phyloP scores from a whole-genome alignment of 1,140 invertebrate species.

The Philotrypesis tridentata region DNA sequence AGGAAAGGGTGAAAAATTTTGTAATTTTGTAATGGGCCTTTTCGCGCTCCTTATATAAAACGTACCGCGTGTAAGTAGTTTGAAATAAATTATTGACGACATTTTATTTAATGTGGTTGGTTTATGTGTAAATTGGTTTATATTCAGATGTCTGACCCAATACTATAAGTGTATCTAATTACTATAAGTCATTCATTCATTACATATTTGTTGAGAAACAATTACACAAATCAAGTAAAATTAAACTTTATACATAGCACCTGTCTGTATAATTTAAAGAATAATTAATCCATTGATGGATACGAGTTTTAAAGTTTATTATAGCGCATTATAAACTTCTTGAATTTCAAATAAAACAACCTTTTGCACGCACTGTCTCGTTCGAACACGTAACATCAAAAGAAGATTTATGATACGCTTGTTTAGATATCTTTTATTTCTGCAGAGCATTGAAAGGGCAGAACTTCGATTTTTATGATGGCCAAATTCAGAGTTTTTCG shows the following conservation, averaged over 20 bases:
- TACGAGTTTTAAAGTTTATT: background rate
- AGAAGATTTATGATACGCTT: background rate
- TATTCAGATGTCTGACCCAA: too few relatives aligned
- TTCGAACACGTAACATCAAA: background rate
- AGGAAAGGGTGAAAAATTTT: too few relatives aligned
- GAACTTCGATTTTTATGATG: background rate
- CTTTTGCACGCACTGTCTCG: background rate
- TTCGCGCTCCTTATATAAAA: too few relatives aligned
- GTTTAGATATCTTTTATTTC: background rate
- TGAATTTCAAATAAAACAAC: background rate
- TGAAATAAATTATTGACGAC: too few relatives aligned
- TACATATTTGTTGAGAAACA: too few relatives aligned
- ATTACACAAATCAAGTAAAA: too few relatives aligned
- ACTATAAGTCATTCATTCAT: too few relatives aligned
- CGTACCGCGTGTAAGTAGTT: too few relatives aligned
- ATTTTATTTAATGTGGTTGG: too few relatives aligned
- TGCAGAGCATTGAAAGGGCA: background rate
- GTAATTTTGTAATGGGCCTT: too few relatives aligned
- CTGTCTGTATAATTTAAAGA: background rate
- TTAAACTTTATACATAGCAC: background rate
- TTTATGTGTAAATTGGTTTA: too few relatives aligned
- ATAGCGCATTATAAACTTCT: background rate
- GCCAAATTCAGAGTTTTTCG: background rate
- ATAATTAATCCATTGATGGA: background rate
- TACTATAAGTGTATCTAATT: too few relatives aligned